phyloP scores from a whole-genome alignment of 2,888 invertebrate species.

The Ephialtes manifestator region DNA sequence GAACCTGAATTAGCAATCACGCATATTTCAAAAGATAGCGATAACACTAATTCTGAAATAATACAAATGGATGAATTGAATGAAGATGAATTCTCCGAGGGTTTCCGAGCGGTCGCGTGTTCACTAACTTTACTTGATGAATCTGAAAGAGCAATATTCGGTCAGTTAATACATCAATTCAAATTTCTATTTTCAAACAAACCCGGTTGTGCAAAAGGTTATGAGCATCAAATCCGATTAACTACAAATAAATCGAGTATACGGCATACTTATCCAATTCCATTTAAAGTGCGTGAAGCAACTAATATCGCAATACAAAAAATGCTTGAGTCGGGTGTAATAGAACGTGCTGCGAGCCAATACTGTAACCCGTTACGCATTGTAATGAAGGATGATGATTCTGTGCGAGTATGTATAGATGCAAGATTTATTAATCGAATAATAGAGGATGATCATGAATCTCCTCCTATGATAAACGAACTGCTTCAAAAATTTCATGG shows the following conservation, averaged over 20 bases:
- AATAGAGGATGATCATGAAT: conserved; percentile 74
- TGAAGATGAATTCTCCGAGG: not conserved
- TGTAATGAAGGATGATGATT: conserved; percentile 75
- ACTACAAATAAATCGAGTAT: no score
- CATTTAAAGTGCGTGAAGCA: conserved; percentile 69
- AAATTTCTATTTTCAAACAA: conserved; percentile 64
- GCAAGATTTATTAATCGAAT: conserved; percentile 75
- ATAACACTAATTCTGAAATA: no score
- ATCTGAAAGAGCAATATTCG: not conserved
- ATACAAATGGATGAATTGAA: no score
- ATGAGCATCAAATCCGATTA: no score
- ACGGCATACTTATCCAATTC: conserved; percentile 74
- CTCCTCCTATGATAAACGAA: conserved; percentile 64
- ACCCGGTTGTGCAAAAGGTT: conserved; percentile 66
- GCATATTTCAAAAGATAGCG: no score
- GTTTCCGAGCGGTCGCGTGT: not conserved
- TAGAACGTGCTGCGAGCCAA: conserved; percentile 46
- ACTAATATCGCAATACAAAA: conserved; percentile 58
- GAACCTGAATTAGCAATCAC: no score
- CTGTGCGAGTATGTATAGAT: conserved; percentile 76
- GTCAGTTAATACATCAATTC: not conserved
- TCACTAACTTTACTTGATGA: conserved; percentile 8
- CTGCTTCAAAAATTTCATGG: conserved; percentile 70
- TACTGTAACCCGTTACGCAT: conserved; percentile 75
- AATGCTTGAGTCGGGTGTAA: conserved; percentile 74